Conservation (phyloP, 2,888 invertebrate genomes). For the Prosopocoilus inquinatus region DNA sequence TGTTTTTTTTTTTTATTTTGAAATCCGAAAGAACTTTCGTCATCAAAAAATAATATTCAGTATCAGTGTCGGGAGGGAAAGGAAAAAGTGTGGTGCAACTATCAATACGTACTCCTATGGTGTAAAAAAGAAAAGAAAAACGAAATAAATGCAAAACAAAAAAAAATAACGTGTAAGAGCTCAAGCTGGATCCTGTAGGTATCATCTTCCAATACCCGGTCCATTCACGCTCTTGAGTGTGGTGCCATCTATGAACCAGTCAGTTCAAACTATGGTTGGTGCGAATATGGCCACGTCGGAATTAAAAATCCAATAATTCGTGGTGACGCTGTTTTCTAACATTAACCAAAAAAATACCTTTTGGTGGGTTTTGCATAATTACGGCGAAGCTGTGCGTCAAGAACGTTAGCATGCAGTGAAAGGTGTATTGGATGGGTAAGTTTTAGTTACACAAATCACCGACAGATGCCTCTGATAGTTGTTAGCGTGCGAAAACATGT, state of each 20-base stretch:
- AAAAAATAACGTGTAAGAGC: conserved; percentile 5
- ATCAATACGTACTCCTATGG: too few relatives aligned
- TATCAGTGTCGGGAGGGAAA: neutral
- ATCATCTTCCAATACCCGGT: conserved; percentile 17
- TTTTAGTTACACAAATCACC: neutral
- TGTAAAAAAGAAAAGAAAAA: neutral
- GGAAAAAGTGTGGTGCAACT: too few relatives aligned
- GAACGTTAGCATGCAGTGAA: neutral
- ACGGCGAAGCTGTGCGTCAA: neutral
- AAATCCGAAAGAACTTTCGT: neutral
- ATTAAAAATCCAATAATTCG: conserved; percentile 11
- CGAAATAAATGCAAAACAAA: neutral
- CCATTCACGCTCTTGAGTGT: conserved; percentile 10
- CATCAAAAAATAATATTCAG: conserved; percentile 8
- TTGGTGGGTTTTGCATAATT: neutral
- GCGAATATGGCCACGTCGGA: conserved; percentile 10
- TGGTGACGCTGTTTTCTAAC: conserved; percentile 6
- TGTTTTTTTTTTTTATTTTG: neutral
- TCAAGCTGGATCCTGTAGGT: conserved; percentile 14
- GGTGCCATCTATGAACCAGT: conserved; percentile 4
- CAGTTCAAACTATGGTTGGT: conserved; percentile 11
- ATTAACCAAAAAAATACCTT: neutral
- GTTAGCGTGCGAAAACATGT: neutral
- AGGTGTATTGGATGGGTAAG: conserved; percentile 3
- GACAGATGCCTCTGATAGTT: neutral